Base-by-base conservation (phyloP, 1,140 invertebrate species). In the Nephotettix cincticeps region DNA sequence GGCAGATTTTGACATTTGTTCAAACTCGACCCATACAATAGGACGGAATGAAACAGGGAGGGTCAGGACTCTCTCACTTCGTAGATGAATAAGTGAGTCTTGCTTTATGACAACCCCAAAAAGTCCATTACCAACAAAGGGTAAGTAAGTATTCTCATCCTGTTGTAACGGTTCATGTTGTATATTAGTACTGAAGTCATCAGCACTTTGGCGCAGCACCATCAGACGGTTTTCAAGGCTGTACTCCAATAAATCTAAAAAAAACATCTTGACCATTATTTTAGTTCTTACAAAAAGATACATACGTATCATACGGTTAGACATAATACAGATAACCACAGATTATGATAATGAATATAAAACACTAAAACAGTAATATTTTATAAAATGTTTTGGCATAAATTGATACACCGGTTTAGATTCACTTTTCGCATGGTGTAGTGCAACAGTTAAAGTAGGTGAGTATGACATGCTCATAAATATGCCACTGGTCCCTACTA, bases 51-150 rank as follows among this genome's bases (percentile, higher is more conserved):
- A 85, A 4, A 94, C 81, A 13, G 88, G 85, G 43, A 92, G 77
- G 28, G 90, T 89, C 72, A 95, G 82, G 0, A 90, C 89, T 75
- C 92, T 83, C 1, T 89, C 89, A 72, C 85, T 80, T 79, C 90
- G 90, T 43, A 92, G 87, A 71, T 89, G 89, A 14, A 95, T 75
- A 68, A 86, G 84, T 40, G 88, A 85, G 71, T 91, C 85, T 28
- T 86, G 83, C 68, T 86, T 81, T 23, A 93, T 79, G 32, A 87
- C 82, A 25, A 91, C 75, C 0, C 90, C 92, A 73, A 93, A 81
- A 63, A 89, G 81, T 1, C 93, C 92, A 84, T 95, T 94, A 66
- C 92, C 93, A 29, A 93, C 85, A 79, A 93, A 93, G 76, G 91
- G 89, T 76, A 91, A 83, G 78, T 87, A 91, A 68, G 84, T 81